Base-by-base conservation (phyloP, 2,113 vertebrate genomes). In the Oncorhynchus clarkii region DNA sequence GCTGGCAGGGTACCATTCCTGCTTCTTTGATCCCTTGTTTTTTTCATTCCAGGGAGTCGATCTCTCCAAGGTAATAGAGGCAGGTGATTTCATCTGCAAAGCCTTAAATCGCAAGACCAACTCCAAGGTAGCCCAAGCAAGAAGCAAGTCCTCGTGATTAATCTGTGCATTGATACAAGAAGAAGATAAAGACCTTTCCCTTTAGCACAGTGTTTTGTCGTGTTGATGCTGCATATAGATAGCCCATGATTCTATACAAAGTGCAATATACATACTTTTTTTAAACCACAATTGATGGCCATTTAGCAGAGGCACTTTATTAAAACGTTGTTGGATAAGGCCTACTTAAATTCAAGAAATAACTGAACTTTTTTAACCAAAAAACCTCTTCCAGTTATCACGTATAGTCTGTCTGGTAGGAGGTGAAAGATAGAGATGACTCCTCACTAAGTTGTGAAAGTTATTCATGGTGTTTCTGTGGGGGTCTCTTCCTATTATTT, bases 21-120 rank as follows among this genome's bases (percentile, higher is more conserved):
- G 70, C 74, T 13, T 7, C 11, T 68, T 4, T 12, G 75, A 73
- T 89, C 26, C 64, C 24, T 71, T 45, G 39, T 45, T 13, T 65
- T 48, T 67, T 87, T 31, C 31, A 29, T 85, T 86, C 45, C 83
- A 99, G 97, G 96, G 96, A 81, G 96, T 98, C 84, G 90, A 97
- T 85, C 94, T 98, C 80, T 77, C 87, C 78, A 93, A 93, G 79
- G 94, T 99, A 57, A 94, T 96, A 85, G 94, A 97, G 88, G 94
- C 94, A 65, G 97, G 96, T 24, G 92, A 97, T 79, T 99, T 97
- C 87, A 98, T 99, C 86, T 99, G 96, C 89, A 93, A 86, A 73
- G 93, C 93, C 80, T 91, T 98, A 81, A 88, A 91, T 73, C 95
- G 96, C 88, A 92, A 92, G 78, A 97, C 96, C 79, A 96, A 95